A percentile compares a stretch with the other conserved stretches of the same genome.
Evolutionary conservation across 2,797 vertebrate species (phyloP).

Genomic region (Cygnus olor): DNA sequence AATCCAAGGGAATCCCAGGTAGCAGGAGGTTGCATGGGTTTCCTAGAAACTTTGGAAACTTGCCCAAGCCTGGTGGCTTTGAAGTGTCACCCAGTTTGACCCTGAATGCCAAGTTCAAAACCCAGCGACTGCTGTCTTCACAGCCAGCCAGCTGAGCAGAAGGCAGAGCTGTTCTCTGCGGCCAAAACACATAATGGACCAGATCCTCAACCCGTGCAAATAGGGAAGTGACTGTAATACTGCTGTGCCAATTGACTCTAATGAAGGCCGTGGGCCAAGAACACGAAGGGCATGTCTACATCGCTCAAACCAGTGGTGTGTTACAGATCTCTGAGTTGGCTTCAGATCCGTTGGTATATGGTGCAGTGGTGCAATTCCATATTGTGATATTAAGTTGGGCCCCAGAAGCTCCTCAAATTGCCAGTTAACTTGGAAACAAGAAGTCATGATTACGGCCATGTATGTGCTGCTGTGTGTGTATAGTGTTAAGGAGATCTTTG

Average conservation of each 20-base stretch:
- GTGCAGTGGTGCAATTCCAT: background rate
- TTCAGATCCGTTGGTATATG: background rate
- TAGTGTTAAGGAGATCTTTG: background rate
- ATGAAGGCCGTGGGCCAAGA: conserved; percentile 24
- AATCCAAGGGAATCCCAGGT: conserved; percentile 30
- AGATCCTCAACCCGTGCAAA: conserved; percentile 50
- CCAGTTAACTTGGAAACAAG: background rate
- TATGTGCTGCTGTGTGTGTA: no score
- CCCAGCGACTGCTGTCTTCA: background rate
- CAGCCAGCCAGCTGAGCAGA: conserved; percentile 38
- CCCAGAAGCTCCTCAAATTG: background rate
- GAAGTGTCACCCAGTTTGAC: background rate
- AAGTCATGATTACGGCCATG: background rate
- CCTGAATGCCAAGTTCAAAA: background rate
- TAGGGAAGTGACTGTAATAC: conserved; percentile 11
- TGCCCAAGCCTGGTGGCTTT: background rate
- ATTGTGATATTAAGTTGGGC: background rate
- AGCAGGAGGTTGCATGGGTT: background rate
- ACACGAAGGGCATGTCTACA: conserved; percentile 32
- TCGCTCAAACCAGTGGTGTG: background rate
- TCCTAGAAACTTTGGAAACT: conserved; percentile 22
- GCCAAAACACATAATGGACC: conserved; percentile 57
- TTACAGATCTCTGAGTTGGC: background rate
- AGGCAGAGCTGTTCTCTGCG: conserved; percentile 18
- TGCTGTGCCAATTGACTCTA: conserved; percentile 14